Conservation (phyloP, 2,888 invertebrate genomes). For the Ischnus inquisitorius region DNA sequence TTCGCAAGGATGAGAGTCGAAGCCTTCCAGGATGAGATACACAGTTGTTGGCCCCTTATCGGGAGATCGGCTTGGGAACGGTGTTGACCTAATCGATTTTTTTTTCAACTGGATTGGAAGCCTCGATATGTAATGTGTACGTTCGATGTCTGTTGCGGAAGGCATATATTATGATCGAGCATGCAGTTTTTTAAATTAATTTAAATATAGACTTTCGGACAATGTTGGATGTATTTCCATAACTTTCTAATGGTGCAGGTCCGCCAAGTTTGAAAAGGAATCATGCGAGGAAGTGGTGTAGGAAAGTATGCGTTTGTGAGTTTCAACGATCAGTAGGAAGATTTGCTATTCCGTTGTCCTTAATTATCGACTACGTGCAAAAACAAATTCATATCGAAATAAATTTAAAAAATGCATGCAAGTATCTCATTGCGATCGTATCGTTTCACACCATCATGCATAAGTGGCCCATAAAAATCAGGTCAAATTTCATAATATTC, state of each 20-base stretch:
- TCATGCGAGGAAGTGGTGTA: neutral
- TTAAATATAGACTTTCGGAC: neutral
- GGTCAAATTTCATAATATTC: neutral
- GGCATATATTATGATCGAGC: neutral
- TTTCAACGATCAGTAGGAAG: neutral
- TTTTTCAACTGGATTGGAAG: neutral
- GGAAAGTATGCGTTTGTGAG: neutral
- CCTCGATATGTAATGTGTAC: neutral
- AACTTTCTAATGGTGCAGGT: neutral
- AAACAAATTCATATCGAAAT: neutral
- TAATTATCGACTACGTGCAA: neutral
- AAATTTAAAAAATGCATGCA: neutral
- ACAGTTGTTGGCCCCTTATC: constrained; percentile 2
- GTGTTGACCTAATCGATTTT: constrained; percentile 12
- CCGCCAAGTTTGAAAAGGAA: constrained; percentile 1
- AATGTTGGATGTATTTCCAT: neutral
- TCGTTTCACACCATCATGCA: neutral
- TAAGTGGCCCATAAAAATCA: neutral
- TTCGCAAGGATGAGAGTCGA: constrained; percentile 27
- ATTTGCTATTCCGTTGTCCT: neutral
- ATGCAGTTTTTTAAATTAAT: neutral
- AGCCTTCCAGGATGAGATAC: neutral
- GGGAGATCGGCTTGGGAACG: neutral
- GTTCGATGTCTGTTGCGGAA: neutral
- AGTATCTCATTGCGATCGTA: neutral